These are phyloP conservation scores for Sinodicranocentrus sp. DNA, from an alignment of 2,888 invertebrate species.

Conservation along the genomic window DNA sequence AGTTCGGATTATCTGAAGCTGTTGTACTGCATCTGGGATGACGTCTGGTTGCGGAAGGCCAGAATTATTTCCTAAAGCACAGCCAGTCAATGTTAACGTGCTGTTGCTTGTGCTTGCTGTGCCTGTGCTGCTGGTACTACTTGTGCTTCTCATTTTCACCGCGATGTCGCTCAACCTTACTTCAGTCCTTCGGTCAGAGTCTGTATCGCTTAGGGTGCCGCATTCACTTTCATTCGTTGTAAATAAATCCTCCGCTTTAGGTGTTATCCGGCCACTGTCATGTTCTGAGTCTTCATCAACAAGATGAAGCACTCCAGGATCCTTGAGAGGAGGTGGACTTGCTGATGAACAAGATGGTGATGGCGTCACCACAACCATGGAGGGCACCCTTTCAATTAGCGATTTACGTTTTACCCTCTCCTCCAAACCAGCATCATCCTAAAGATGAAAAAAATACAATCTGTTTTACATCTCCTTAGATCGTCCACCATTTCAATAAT, in stretches of 20 bases:
- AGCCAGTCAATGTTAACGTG: slow-evolving; percentile 72
- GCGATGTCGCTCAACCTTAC: slow-evolving; percentile 64
- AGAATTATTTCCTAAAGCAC: slow-evolving; percentile 22
- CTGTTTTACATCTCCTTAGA: too few relatives aligned
- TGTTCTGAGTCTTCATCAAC: slow-evolving; percentile 62
- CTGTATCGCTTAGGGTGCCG: slow-evolving; percentile 75
- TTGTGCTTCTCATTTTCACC: slow-evolving; percentile 68
- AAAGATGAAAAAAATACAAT: neutral
- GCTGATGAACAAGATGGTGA: slow-evolving; percentile 74
- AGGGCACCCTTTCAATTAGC: slow-evolving; percentile 75
- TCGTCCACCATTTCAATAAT: too few relatives aligned
- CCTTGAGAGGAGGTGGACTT: slow-evolving; percentile 73
- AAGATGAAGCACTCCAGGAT: slow-evolving; percentile 52
- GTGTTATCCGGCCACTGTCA: slow-evolving; percentile 72
- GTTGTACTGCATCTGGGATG: slow-evolving; percentile 73
- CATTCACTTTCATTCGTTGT: slow-evolving; percentile 68
- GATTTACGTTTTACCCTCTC: slow-evolving; percentile 76
- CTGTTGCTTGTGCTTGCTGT: slow-evolving; percentile 69
- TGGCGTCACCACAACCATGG: slow-evolving; percentile 76
- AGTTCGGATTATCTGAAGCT: slow-evolving; percentile 73
- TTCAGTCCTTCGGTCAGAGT: slow-evolving; percentile 70
- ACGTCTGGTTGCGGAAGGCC: slow-evolving; percentile 76
- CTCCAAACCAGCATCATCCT: slow-evolving; percentile 75
- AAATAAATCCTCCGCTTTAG: slow-evolving; percentile 70
- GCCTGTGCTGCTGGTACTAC: slow-evolving; percentile 64